A percentile compares a stretch with the other conserved stretches of the same genome.
phyloP scores from a whole-genome alignment of 2,797 vertebrate genomes.

The Pagetopsis macropterus region DNA sequence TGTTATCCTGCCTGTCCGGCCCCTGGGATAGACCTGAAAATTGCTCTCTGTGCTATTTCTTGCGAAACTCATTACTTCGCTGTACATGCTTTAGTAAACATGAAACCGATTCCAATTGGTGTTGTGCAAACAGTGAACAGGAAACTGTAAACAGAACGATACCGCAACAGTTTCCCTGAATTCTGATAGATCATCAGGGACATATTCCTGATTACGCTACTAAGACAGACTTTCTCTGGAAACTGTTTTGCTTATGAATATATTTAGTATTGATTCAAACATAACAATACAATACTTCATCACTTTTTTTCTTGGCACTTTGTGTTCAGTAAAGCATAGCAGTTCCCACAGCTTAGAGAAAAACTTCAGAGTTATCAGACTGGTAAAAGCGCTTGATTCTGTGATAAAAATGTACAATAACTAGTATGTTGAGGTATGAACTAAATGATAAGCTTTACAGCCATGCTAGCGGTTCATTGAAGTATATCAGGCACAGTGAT shows the following conservation, averaged over 20 bases:
- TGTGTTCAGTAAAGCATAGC: constrained; percentile 49
- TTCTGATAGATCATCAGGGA: constrained; percentile 28
- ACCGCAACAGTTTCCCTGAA: constrained; percentile 28
- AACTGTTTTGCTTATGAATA: constrained; percentile 18
- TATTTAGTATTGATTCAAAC: not conserved
- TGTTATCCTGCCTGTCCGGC: constrained; percentile 42
- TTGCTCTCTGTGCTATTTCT: constrained; percentile 60
- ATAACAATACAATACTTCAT: constrained; percentile 1
- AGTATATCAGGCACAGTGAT: not conserved
- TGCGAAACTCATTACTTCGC: constrained; percentile 53
- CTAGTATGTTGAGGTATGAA: constrained; percentile 10
- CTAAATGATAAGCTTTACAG: constrained; percentile 8
- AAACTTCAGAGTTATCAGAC: constrained; percentile 33
- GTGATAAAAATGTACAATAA: constrained; percentile 48
- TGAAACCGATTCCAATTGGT: constrained; percentile 45
- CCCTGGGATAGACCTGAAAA: constrained; percentile 60
- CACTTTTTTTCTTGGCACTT: constrained; percentile 46
- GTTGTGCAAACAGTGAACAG: constrained; percentile 34
- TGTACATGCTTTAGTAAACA: constrained; percentile 40
- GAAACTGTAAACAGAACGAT: constrained; percentile 25
- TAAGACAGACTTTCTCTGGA: constrained; percentile 14
- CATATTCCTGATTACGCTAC: constrained; percentile 16
- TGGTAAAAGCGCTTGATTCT: constrained; percentile 29
- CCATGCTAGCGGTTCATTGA: not conserved
- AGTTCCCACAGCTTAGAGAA: constrained; percentile 46